These are phyloP conservation scores for Ophraella communa DNA, from an alignment of 2,888 invertebrate genomes.

Conservation along the genomic window DNA sequence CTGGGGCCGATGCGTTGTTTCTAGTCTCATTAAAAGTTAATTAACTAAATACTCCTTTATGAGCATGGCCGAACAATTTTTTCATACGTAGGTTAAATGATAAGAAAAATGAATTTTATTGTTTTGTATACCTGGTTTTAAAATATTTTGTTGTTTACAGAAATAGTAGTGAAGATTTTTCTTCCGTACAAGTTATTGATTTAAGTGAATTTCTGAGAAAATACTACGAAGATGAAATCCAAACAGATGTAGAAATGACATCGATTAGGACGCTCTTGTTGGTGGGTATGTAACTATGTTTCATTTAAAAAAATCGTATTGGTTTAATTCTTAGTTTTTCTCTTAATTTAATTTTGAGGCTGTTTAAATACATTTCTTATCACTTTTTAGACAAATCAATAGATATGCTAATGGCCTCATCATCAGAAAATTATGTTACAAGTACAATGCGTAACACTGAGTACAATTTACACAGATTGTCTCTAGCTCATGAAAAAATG, in stretches of 20 bases:
- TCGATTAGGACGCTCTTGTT: conserved; percentile 51
- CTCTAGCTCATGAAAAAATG: conserved; percentile 74
- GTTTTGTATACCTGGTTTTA: neutral
- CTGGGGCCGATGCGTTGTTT: neutral
- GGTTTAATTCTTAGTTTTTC: no score
- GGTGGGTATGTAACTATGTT: conserved; percentile 47
- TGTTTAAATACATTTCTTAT: neutral
- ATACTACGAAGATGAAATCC: conserved; percentile 48
- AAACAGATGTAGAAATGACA: conserved; percentile 47
- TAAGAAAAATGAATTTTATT: neutral
- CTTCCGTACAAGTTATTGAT: conserved; percentile 47
- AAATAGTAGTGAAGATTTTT: conserved; percentile 18
- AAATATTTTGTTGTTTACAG: neutral
- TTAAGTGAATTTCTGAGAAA: conserved; percentile 40
- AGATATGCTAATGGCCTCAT: neutral
- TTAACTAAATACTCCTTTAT: neutral
- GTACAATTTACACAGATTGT: conserved; percentile 64
- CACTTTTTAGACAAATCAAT: conserved; percentile 17
- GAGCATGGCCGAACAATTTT: neutral
- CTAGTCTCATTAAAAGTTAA: neutral
- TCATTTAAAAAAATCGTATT: no score
- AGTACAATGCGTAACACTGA: no score
- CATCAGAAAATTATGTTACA: neutral
- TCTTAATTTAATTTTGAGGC: no score
- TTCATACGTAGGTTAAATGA: neutral